A percentile compares a stretch with the other conserved stretches of the same genome.
Conservation (phyloP, 1,140 invertebrate species). For the Drosophila rufa region DNA sequence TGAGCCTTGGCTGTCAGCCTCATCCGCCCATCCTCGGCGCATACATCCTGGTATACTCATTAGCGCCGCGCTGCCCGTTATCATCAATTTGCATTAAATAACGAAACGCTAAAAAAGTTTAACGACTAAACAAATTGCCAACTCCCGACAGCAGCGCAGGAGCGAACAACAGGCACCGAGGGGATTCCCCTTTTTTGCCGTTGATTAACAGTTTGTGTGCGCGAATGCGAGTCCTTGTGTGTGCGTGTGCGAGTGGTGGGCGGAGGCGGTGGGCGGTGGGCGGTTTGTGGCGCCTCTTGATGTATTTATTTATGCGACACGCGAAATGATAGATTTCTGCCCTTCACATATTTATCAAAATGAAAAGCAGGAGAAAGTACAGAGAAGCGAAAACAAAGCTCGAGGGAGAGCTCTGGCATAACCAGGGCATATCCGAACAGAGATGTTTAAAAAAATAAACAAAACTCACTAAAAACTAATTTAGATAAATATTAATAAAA, state of each 20-base stretch:
- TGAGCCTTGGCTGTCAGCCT: neutral
- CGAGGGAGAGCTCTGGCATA: slow-evolving; percentile 16
- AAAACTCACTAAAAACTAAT: neutral
- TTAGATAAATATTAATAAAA: neutral
- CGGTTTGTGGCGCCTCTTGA: slow-evolving; percentile 36
- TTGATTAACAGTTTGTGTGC: slow-evolving; percentile 49
- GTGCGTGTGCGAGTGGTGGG: slow-evolving; percentile 6
- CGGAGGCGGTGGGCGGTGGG: neutral
- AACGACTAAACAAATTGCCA: slow-evolving; percentile 60
- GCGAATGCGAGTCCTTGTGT: slow-evolving; percentile 2
- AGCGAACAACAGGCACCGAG: neutral
- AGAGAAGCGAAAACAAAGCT: slow-evolving; percentile 42
- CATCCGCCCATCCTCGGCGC: neutral
- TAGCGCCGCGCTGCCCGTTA: slow-evolving; percentile 50
- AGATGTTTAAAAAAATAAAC: neutral
- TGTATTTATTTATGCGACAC: slow-evolving; percentile 72
- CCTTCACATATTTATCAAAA: slow-evolving; percentile 68
- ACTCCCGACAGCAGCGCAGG: slow-evolving; percentile 27
- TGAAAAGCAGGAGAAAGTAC: slow-evolving; percentile 43
- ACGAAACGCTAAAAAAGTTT: slow-evolving; percentile 52
- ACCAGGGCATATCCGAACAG: slow-evolving; percentile 8
- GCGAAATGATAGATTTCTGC: slow-evolving; percentile 70
- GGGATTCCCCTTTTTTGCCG: slow-evolving; percentile 21
- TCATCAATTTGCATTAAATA: slow-evolving; percentile 59
- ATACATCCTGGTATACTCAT: slow-evolving; percentile 39